Evolutionary conservation across 2,888 invertebrate species (phyloP).

Genomic region (Deilephila elpenor): DNA sequence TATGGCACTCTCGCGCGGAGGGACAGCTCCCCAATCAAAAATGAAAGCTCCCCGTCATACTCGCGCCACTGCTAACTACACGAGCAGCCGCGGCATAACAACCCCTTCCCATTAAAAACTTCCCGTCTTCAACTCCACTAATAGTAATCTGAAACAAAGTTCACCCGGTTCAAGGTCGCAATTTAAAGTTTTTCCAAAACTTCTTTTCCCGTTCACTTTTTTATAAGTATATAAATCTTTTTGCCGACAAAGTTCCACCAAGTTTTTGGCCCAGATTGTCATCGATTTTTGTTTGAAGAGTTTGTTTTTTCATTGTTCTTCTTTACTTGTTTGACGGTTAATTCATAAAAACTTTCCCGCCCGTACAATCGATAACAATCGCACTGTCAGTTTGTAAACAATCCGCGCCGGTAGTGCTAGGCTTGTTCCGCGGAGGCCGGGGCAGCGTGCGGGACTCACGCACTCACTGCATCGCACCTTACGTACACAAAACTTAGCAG

Average conservation of each 20-base stretch:
- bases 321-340: constrained; percentile 85
- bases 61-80: constrained; percentile 62
- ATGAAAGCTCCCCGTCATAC: constrained; percentile 63
- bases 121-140: constrained; percentile 75
- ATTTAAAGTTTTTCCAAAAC: constrained; percentile 85
- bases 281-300: constrained; percentile 85
- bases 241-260: constrained; percentile 81
- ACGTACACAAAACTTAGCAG: constrained; percentile 37
- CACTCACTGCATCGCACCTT: constrained; percentile 30
- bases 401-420: constrained; percentile 44
- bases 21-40: constrained; percentile 58
- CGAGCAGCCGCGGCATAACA: constrained; percentile 63
- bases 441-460: not conserved
- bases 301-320: constrained; percentile 85
- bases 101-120: constrained; percentile 77
- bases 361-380: constrained; percentile 78
- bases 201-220: constrained; percentile 82
- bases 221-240: constrained; percentile 85
- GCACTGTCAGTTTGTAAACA: constrained; percentile 75
- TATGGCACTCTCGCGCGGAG: constrained; percentile 39
- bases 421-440: not conserved
- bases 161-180: constrained; percentile 84
- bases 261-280: constrained; percentile 85
- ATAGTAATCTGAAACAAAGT: constrained; percentile 84
- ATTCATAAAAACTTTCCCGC: constrained; percentile 84